phyloP scores from a whole-genome alignment of 2,888 invertebrate genomes.

The Drosophila buzzatii region DNA sequence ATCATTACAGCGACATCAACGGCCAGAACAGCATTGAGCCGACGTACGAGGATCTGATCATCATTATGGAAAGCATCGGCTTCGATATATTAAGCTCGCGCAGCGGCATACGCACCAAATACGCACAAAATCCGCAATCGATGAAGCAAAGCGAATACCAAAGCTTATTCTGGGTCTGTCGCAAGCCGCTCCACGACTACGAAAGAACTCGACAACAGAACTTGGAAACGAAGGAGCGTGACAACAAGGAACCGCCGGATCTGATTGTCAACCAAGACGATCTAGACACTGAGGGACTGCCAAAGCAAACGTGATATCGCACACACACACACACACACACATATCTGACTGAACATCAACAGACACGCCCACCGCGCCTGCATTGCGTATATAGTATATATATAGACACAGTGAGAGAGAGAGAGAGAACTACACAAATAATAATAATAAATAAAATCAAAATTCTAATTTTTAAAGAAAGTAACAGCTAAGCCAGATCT shows the following conservation, averaged over 20 bases:
- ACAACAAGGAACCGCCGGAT: conserved; percentile 52
- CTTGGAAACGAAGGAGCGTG: conserved; percentile 7
- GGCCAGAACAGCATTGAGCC: conserved; percentile 97
- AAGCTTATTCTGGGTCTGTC: conserved; percentile 96
- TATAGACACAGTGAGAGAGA: not conserved
- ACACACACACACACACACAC: conserved; percentile 1
- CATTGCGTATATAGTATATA: not conserved
- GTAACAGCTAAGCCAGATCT: not conserved
- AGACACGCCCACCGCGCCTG: conserved; percentile 26
- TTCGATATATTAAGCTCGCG: conserved; percentile 91
- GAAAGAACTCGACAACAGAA: conserved; percentile 19
- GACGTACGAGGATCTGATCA: conserved; percentile 92
- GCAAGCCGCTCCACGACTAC: conserved; percentile 88
- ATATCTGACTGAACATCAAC: conserved; percentile 1
- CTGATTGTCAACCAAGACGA: conserved; percentile 47
- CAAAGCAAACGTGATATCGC: conserved; percentile 47
- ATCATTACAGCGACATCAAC: conserved; percentile 95
- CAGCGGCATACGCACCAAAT: conserved; percentile 92
- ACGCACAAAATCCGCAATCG: conserved; percentile 96
- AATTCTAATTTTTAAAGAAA: not conserved
- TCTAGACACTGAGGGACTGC: conserved; percentile 38
- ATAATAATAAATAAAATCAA: conserved; percentile 11
- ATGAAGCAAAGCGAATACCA: conserved; percentile 97
- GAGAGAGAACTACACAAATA: conserved; percentile 7
- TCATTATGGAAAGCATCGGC: conserved; percentile 92